Conservation (phyloP, 1,140 invertebrate genomes). For the Potamilus streckersoni region DNA sequence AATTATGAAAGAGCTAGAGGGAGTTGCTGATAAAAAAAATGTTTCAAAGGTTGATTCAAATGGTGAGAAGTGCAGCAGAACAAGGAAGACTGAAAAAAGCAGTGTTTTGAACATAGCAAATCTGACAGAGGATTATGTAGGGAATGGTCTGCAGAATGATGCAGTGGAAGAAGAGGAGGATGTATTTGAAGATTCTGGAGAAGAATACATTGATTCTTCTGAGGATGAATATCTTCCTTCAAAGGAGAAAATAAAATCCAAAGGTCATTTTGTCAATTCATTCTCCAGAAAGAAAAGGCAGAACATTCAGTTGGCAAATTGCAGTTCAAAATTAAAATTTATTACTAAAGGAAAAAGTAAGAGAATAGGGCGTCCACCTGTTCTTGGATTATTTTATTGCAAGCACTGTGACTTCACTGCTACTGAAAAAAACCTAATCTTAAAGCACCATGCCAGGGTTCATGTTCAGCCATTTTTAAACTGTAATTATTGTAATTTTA, state of each 20-base stretch:
- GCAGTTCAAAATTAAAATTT: not conserved
- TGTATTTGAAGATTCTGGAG: too few relatives aligned
- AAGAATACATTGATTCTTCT: too few relatives aligned
- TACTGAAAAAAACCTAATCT: conserved; percentile 8
- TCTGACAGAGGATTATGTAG: too few relatives aligned
- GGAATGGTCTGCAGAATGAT: too few relatives aligned
- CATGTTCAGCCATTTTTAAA: not conserved
- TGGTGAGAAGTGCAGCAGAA: too few relatives aligned
- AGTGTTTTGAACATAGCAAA: too few relatives aligned
- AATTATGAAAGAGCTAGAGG: too few relatives aligned
- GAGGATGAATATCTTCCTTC: conserved; percentile 11
- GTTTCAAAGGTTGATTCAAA: too few relatives aligned
- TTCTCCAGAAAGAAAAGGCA: not conserved
- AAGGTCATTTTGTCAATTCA: not conserved
- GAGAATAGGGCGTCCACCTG: conserved; percentile 14
- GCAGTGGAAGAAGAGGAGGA: too few relatives aligned
- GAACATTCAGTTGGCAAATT: not conserved
- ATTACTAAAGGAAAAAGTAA: not conserved
- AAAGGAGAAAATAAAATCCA: conserved; percentile 1
- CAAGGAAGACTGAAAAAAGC: too few relatives aligned
- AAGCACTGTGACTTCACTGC: conserved; percentile 34
- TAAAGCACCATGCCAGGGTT: conserved; percentile 5
- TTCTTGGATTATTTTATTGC: conserved; percentile 28
- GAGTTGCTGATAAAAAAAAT: too few relatives aligned
- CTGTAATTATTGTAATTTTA: conserved; percentile 33